Conservation (phyloP, 53 echinoderm and acorn worm genomes). For the Echinarachnius parma region DNA sequence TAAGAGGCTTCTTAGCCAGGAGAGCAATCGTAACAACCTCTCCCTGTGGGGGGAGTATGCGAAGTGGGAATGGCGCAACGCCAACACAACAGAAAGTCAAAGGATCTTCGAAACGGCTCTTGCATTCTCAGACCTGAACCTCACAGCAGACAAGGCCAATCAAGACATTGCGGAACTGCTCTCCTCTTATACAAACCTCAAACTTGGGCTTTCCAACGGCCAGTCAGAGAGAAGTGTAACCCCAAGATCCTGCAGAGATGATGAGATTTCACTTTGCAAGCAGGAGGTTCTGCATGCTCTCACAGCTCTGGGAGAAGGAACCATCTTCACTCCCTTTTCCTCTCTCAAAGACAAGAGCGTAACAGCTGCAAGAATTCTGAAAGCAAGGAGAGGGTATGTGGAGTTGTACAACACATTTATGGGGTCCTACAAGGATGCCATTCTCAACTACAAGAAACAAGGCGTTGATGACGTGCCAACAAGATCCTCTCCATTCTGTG, state of each 20-base stretch:
- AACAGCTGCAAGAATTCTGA: conserved; percentile 65
- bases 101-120: conserved; percentile 79
- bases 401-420: conserved; percentile 33
- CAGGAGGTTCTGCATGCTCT: conserved; percentile 60
- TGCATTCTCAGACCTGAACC: conserved; percentile 43
- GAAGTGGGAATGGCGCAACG: conserved; percentile 70
- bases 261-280: neutral
- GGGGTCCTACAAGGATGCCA: conserved; percentile 14
- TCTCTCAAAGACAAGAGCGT: conserved; percentile 48
- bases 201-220: conserved; percentile 14
- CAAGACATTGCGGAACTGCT: conserved; percentile 46
- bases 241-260: neutral
- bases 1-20: conserved; percentile 69
- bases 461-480: neutral
- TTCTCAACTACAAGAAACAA: conserved; percentile 3
- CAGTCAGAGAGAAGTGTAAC: no score
- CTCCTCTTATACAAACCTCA: conserved; percentile 49
- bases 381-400: conserved; percentile 67
- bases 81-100: conserved; percentile 67
- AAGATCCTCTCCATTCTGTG: neutral
- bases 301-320: conserved; percentile 66
- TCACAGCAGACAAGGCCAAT: conserved; percentile 29
- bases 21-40: conserved; percentile 78
- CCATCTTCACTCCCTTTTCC: conserved; percentile 47
- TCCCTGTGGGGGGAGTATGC: conserved; percentile 77